Conservation (phyloP, 2,797 vertebrate species). For the Eulemur albifrons region DNA sequence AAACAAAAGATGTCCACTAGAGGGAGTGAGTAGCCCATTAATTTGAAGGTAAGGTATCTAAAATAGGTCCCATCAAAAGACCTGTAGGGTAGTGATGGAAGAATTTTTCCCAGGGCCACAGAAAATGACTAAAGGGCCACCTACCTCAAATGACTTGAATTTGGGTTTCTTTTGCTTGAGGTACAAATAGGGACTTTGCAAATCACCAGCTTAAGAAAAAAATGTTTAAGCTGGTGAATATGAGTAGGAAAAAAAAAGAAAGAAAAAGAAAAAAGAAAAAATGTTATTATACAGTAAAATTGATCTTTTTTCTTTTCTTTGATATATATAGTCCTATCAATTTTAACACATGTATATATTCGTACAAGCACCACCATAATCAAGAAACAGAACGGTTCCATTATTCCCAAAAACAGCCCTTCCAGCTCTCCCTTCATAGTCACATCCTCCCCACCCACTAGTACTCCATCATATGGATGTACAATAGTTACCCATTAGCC, state of each 20-base stretch:
- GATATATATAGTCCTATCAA: neutral
- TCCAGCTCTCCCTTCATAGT: neutral
- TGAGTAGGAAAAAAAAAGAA: too few species aligned
- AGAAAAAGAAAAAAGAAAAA: neutral
- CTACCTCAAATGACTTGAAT: neutral
- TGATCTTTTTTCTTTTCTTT: neutral
- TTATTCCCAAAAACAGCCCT: neutral
- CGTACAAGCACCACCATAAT: neutral
- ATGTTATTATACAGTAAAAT: neutral
- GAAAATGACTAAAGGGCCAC: neutral
- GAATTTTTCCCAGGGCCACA: neutral
- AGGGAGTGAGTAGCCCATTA: slow-evolving; percentile 44
- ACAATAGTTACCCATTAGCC: neutral
- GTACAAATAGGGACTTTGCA: neutral
- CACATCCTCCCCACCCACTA: neutral
- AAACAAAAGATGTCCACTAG: slow-evolving; percentile 58
- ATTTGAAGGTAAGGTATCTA: neutral
- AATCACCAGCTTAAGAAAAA: neutral
- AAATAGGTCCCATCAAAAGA: neutral
- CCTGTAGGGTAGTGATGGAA: neutral
- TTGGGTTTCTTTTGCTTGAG: neutral
- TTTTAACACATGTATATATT: neutral
- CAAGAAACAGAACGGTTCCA: neutral
- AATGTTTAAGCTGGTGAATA: neutral
- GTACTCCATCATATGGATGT: neutral